A percentile compares a stretch with the other conserved stretches of the same genome.
Evolutionary conservation across 2,113 vertebrate species (phyloP).

Genomic region (Protobothrops mucrosquamatus): DNA sequence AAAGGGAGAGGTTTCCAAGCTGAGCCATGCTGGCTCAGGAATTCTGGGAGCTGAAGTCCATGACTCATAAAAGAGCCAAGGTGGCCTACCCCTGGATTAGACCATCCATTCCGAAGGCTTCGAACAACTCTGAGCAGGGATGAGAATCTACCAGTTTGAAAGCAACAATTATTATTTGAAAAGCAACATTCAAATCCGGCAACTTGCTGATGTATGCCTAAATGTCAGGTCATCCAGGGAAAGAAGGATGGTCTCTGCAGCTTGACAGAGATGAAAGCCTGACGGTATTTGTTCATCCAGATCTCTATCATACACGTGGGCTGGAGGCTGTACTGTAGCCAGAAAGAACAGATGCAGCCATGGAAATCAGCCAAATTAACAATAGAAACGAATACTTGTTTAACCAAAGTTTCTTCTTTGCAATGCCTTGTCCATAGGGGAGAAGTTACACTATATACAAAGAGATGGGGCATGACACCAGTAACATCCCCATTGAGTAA

Average conservation of each 20-base stretch:
- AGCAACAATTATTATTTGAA: slow-evolving; percentile 36
- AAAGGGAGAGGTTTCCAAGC: too few species aligned
- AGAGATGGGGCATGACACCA: slow-evolving; percentile 31
- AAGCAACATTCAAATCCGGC: slow-evolving; percentile 53
- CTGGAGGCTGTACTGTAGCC: slow-evolving; percentile 19
- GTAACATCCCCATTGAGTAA: slow-evolving; percentile 28
- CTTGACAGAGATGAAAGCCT: slow-evolving; percentile 54
- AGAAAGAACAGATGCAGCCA: slow-evolving; percentile 46
- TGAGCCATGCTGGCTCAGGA: too few species aligned
- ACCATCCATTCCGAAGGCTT: background rate
- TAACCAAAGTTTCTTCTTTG: slow-evolving; percentile 8
- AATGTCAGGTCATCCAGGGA: slow-evolving; percentile 32
- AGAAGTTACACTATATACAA: background rate
- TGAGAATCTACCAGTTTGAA: slow-evolving; percentile 28
- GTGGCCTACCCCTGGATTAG: background rate
- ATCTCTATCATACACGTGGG: slow-evolving; percentile 54
- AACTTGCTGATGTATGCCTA: slow-evolving; percentile 46
- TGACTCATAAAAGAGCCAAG: too few species aligned
- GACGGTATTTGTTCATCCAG: slow-evolving; percentile 34
- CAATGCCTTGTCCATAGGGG: slow-evolving; percentile 32
- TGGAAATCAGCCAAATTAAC: slow-evolving; percentile 53
- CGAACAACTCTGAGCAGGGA: background rate
- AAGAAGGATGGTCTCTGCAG: slow-evolving; percentile 21
- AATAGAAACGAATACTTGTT: slow-evolving; percentile 48
- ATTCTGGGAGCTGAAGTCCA: too few species aligned